Evolutionary conservation across 2,113 vertebrate genomes (phyloP).

Genomic region (Origma solitaria): DNA sequence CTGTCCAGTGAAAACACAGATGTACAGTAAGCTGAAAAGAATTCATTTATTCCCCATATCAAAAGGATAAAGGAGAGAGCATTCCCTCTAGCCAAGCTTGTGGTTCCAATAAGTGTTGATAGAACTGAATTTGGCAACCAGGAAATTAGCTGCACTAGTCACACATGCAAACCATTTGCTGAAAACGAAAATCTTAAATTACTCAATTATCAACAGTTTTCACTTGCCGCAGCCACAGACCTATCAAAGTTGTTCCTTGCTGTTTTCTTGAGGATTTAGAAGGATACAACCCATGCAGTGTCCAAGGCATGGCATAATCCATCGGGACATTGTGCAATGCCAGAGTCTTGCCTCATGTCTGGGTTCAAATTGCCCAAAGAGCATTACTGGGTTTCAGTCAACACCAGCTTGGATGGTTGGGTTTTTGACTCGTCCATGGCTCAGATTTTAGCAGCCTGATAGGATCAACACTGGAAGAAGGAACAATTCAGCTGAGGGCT

Average conservation of each 20-base stretch:
- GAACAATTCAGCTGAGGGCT: slow-evolving; percentile 10
- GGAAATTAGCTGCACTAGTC: slow-evolving; percentile 43
- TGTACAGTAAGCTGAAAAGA: slow-evolving; percentile 56
- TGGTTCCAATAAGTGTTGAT: slow-evolving; percentile 43
- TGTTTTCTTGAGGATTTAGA: background rate
- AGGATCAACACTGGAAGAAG: slow-evolving; percentile 5
- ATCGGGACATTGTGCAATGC: slow-evolving; percentile 5
- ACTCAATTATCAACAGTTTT: slow-evolving; percentile 39
- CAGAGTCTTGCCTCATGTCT: slow-evolving; percentile 7
- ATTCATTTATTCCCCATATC: slow-evolving; percentile 45
- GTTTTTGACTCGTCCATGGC: background rate
- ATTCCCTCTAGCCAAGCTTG: background rate
- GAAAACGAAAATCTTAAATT: slow-evolving; percentile 23
- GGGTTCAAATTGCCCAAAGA: background rate
- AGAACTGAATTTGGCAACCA: slow-evolving; percentile 48
- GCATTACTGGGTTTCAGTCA: background rate
- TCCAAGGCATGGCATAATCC: background rate
- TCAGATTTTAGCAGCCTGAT: background rate
- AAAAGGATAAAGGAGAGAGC: slow-evolving; percentile 37
- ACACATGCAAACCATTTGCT: slow-evolving; percentile 56
- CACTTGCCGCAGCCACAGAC: background rate
- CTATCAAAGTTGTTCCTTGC: background rate
- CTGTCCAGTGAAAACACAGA: slow-evolving; percentile 54
- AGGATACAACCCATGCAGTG: background rate
- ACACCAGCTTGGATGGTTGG: background rate